These are phyloP conservation scores for Alcedo quadribrachys DNA, from an alignment of 2,797 vertebrate genomes.

Conservation along the genomic window DNA sequence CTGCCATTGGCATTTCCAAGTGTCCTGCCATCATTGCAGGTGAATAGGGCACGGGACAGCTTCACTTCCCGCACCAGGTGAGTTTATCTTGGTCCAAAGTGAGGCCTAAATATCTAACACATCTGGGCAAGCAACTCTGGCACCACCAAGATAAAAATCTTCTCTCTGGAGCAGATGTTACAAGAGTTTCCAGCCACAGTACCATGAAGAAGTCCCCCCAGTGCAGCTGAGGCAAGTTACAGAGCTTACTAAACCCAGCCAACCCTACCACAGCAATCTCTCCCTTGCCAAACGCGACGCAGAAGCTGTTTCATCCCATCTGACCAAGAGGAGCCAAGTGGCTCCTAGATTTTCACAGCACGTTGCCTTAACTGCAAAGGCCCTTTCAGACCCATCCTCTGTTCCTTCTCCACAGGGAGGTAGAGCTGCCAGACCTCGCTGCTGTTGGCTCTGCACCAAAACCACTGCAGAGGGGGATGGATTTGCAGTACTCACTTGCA, in stretches of 20 bases:
- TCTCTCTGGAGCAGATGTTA: background rate
- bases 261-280: background rate
- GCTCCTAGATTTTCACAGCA: background rate
- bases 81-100: background rate
- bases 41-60: background rate
- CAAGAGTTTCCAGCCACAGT: background rate
- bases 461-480: background rate
- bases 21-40: background rate
- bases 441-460: background rate
- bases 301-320: background rate
- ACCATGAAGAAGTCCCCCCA: background rate
- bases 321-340: background rate
- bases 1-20: background rate
- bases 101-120: background rate
- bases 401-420: background rate
- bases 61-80: background rate
- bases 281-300: background rate
- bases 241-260: background rate
- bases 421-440: background rate
- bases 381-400: background rate
- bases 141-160: background rate
- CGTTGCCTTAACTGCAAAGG: background rate
- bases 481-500: constrained; percentile 89
- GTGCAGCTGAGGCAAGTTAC: background rate
- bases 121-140: background rate